A percentile compares a stretch with the other conserved stretches of the same genome.
These are phyloP conservation scores for Eucidaris tribuloides DNA, from an alignment of 35 echinoderm and acorn worm species.

Conservation along the genomic window DNA sequence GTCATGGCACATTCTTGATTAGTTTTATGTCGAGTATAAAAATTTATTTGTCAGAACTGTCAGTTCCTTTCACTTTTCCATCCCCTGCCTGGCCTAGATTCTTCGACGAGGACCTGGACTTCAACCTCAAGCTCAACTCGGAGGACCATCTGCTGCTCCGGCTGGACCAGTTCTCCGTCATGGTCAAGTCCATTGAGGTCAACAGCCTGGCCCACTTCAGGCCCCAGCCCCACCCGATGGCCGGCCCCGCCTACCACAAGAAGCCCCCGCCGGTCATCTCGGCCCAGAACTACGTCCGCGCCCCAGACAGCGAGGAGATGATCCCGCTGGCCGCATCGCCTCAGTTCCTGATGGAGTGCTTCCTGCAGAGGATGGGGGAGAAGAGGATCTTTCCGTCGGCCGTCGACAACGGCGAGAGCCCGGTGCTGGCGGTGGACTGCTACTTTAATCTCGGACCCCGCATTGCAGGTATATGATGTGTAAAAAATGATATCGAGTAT, in stretches of 20 bases:
- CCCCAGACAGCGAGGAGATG: conserved; percentile 85
- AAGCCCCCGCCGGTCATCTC: conserved; percentile 15
- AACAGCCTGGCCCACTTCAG: conserved; percentile 14
- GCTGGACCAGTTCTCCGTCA: conserved; percentile 53
- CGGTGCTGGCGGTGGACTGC: conserved; percentile 76
- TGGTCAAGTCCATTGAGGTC: conserved; percentile 53
- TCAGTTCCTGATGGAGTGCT: conserved; percentile 89
- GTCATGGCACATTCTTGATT: too few relatives aligned
- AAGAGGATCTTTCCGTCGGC: conserved; percentile 59
- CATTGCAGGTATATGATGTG: conserved; percentile 79
- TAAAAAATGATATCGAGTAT: too few relatives aligned
- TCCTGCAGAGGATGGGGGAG: conserved; percentile 47
- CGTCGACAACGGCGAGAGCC: conserved; percentile 31
- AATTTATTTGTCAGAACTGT: too few relatives aligned
- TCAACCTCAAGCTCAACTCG: conserved; percentile 62
- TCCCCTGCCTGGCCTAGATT: conserved; percentile 69
- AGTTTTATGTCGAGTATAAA: too few relatives aligned
- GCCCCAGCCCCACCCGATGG: conserved; percentile 17
- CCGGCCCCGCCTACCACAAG: conserved; percentile 6
- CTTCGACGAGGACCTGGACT: conserved; percentile 82
- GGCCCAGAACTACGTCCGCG: conserved; percentile 58
- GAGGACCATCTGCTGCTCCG: conserved; percentile 22
- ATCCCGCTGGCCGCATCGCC: conserved; percentile 59
- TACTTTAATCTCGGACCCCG: conserved; percentile 75
- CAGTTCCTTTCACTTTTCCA: too few relatives aligned